Percentiles rank a stretch among this genome's conserved stretches.
phyloP scores from a whole-genome alignment of 2,797 vertebrate genomes.

The Epinephelus awoara region DNA sequence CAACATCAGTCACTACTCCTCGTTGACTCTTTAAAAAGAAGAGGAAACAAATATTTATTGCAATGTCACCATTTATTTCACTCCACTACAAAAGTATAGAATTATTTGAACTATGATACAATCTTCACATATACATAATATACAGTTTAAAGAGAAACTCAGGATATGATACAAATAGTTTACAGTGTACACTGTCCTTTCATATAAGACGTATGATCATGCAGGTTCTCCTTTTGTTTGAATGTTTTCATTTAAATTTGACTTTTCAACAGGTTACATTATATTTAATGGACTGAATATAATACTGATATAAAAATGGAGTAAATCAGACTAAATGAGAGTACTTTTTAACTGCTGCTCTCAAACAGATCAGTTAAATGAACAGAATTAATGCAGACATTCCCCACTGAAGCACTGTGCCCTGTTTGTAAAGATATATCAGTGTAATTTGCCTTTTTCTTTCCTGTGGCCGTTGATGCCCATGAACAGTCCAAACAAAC shows the following conservation, averaged over 20 bases:
- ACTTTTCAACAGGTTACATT: slow-evolving; percentile 9
- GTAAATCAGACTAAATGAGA: slow-evolving; percentile 13
- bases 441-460: background rate
- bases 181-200: slow-evolving; percentile 69
- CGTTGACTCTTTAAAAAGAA: slow-evolving; percentile 24
- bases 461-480: background rate
- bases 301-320: slow-evolving; percentile 72
- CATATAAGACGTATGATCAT: slow-evolving; percentile 35
- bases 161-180: slow-evolving; percentile 72
- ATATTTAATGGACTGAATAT: slow-evolving; percentile 32
- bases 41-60: slow-evolving; percentile 58
- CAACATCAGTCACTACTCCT: slow-evolving; percentile 2
- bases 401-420: background rate
- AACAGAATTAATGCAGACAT: slow-evolving; percentile 11
- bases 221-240: slow-evolving; percentile 15
- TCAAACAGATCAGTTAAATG: background rate
- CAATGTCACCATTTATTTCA: slow-evolving; percentile 86
- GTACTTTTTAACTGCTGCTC: slow-evolving; percentile 16
- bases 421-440: background rate
- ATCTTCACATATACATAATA: slow-evolving; percentile 86
- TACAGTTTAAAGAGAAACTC: slow-evolving; percentile 78
- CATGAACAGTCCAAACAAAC: background rate
- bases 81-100: slow-evolving; percentile 88
- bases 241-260: background rate
- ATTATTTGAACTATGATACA: slow-evolving; percentile 86